phyloP scores from a whole-genome alignment of 2,113 vertebrate genomes.

The Antigone vipio region DNA sequence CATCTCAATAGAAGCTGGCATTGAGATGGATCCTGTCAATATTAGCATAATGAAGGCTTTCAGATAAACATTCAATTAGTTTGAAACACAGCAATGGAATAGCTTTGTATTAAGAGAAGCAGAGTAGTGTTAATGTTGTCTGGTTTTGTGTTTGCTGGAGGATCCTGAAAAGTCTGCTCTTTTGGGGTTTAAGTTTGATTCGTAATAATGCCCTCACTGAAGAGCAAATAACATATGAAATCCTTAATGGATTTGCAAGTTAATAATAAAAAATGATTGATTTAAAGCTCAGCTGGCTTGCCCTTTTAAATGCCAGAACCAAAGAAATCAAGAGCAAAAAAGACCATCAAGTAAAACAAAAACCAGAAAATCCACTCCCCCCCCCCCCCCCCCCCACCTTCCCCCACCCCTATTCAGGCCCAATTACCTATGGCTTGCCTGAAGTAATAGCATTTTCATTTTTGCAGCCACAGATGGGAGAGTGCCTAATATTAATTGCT shows the following conservation, averaged over 20 bases:
- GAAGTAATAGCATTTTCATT: not conserved
- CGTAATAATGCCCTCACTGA: not conserved
- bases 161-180: not conserved
- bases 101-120: not conserved
- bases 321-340: not conserved
- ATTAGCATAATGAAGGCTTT: slow-evolving; percentile 43
- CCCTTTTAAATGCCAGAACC: not conserved
- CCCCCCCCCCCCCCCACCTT: too few species aligned
- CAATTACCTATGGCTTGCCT: not conserved
- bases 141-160: not conserved
- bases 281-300: not conserved
- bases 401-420: not conserved
- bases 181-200: not conserved
- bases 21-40: not conserved
- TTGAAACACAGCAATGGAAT: not conserved
- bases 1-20: slow-evolving; percentile 12
- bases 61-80: slow-evolving; percentile 52
- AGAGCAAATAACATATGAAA: not conserved
- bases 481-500: not conserved
- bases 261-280: not conserved
- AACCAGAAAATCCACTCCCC: not conserved
- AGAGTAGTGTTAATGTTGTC: not conserved
- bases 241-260: not conserved
- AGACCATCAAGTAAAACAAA: not conserved
- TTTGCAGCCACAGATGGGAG: not conserved